Evolutionary conservation across 2,888 invertebrate genomes (phyloP).

Genomic region (Cryptosula pallasiana): DNA sequence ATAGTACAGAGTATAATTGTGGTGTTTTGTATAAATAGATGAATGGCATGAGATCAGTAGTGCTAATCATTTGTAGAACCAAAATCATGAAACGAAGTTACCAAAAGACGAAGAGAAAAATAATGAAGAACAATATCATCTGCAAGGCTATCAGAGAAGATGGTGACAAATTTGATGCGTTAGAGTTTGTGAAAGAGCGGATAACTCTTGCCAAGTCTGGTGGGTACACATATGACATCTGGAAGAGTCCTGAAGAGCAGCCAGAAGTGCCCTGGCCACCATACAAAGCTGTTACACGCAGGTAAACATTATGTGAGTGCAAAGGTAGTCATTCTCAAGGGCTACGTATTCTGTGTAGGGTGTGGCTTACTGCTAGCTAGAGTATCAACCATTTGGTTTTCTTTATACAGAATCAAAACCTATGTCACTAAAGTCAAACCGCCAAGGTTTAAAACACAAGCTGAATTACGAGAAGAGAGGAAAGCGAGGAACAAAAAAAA

Average conservation of each 20-base stretch:
- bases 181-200: slow-evolving; percentile 12
- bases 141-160: slow-evolving; percentile 11
- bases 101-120: neutral
- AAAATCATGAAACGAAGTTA: neutral
- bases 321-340: too few species aligned
- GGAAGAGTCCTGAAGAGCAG: neutral
- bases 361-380: too few species aligned
- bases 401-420: neutral
- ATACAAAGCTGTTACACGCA: neutral
- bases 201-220: neutral
- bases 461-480: neutral
- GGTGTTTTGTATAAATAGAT: too few species aligned
- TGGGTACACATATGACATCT: neutral
- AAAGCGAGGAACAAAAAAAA: neutral
- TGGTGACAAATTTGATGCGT: slow-evolving; percentile 12
- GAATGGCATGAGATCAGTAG: too few species aligned
- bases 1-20: too few species aligned
- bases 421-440: neutral
- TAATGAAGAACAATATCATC: neutral
- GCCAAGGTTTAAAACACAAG: neutral
- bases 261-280: neutral
- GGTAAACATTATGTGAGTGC: neutral
- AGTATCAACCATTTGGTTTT: too few species aligned
- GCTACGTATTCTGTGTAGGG: too few species aligned
- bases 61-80: neutral